Evolutionary conservation across 2,888 invertebrate species (phyloP).

Genomic region (Callyntrura guangdongensis): DNA sequence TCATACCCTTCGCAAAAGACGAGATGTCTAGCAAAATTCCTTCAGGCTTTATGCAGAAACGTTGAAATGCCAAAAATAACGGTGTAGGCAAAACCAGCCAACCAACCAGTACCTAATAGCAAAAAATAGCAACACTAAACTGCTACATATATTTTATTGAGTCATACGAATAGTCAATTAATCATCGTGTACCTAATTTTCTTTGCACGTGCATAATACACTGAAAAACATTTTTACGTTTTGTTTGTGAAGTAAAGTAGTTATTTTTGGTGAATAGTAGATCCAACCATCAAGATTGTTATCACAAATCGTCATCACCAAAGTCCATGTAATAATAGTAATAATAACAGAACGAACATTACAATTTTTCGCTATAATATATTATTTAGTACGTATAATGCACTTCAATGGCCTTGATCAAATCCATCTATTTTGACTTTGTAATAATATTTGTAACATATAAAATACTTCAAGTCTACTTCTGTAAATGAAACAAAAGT

Average conservation of each 20-base stretch:
- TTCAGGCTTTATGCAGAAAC: background rate
- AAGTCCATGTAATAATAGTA: background rate
- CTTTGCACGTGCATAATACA: background rate
- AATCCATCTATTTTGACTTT: slow-evolving; percentile 45
- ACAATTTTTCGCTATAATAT: slow-evolving; percentile 19
- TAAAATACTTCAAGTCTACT: background rate
- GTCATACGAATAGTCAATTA: slow-evolving; percentile 71
- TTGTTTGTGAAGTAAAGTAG: slow-evolving; percentile 27
- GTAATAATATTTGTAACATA: slow-evolving; percentile 4
- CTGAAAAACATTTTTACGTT: background rate
- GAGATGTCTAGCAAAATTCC: slow-evolving; percentile 3
- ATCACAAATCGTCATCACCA: slow-evolving; percentile 51
- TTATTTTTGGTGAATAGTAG: slow-evolving; percentile 9
- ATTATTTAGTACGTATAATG: background rate
- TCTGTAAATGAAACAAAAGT: slow-evolving; percentile 46
- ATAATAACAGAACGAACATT: slow-evolving; percentile 20
- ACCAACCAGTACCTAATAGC: slow-evolving; percentile 25
- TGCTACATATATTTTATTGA: slow-evolving; percentile 56
- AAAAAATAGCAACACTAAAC: background rate
- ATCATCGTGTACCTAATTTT: slow-evolving; percentile 48
- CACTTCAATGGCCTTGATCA: background rate
- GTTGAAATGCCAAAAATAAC: slow-evolving; percentile 49
- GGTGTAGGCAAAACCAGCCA: slow-evolving; percentile 32
- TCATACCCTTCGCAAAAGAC: background rate
- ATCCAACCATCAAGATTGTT: slow-evolving; percentile 10